Conservation (phyloP, 2,888 invertebrate species). For the Nemoura dubitans region DNA sequence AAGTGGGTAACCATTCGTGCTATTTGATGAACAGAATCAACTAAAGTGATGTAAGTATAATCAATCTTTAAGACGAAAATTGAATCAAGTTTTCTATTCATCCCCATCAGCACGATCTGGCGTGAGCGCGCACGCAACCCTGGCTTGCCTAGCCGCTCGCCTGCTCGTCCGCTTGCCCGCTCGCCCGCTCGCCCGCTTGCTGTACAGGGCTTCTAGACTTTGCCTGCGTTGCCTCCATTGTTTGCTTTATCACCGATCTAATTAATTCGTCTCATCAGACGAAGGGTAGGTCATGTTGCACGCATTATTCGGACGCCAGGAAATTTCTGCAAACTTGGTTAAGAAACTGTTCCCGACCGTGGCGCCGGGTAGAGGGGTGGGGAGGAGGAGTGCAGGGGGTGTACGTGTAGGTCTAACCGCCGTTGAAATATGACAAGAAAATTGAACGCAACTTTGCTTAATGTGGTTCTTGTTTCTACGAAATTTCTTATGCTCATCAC, state of each 20-base stretch:
- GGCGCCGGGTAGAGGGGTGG: background rate
- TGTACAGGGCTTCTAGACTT: background rate
- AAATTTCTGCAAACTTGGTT: background rate
- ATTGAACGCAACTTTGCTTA: background rate
- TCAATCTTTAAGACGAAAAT: conserved; percentile 43
- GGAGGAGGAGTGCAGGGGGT: no score
- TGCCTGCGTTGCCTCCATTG: background rate
- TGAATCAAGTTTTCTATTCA: conserved; percentile 43
- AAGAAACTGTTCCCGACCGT: background rate
- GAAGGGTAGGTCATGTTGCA: conserved; percentile 12
- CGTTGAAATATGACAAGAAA: no score
- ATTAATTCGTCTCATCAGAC: conserved; percentile 12
- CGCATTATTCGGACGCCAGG: background rate
- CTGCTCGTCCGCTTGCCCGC: background rate
- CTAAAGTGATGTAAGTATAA: conserved; percentile 39
- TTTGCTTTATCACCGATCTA: conserved; percentile 12
- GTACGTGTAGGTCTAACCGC: no score
- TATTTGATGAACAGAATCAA: conserved; percentile 42
- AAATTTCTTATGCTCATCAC: background rate
- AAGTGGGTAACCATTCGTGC: conserved; percentile 30
- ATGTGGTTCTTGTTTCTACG: background rate
- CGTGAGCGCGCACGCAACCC: conserved; percentile 26
- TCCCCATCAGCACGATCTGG: conserved; percentile 41
- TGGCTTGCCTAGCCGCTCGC: background rate
- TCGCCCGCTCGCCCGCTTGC: background rate